Conservation (phyloP, 2,888 invertebrate genomes). For the Siphonodentalium dalli region DNA sequence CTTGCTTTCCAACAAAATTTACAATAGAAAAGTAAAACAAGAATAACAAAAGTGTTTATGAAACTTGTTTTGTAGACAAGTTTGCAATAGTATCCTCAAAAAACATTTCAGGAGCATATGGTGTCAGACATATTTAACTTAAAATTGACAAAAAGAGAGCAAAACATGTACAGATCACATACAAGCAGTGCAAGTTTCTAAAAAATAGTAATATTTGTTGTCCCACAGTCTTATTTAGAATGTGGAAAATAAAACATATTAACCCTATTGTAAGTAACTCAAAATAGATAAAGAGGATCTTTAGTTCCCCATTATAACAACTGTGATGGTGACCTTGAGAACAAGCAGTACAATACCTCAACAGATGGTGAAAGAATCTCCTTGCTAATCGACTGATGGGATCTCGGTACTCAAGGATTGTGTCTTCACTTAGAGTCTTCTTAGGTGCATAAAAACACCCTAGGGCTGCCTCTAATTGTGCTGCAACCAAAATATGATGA, state of each 20-base stretch:
- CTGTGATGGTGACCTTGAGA: not conserved
- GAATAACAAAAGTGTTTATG: no score
- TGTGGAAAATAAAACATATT: no score
- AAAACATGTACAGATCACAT: not conserved
- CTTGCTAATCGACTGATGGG: slow-evolving; percentile 82
- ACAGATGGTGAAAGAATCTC: slow-evolving; percentile 84
- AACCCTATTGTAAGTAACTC: no score
- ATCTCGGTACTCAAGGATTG: slow-evolving; percentile 77
- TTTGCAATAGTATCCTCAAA: no score
- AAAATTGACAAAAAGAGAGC: not conserved
- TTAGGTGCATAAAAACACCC: slow-evolving; percentile 81
- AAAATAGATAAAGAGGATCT: no score
- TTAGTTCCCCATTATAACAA: not conserved
- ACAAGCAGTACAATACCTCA: slow-evolving; percentile 70
- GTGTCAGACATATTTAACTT: no score
- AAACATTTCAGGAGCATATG: no score
- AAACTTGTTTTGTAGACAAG: no score
- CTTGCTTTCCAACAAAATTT: no score
- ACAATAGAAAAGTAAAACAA: no score
- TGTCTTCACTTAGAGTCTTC: slow-evolving; percentile 73
- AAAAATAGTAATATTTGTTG: no score
- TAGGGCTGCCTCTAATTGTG: slow-evolving; percentile 77
- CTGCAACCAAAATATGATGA: slow-evolving; percentile 53
- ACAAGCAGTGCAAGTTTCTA: not conserved
- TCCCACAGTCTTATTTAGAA: not conserved